Evolutionary conservation across 53 echinoderm and acorn worm genomes (phyloP).

Genomic region (Patiria pectinifera): DNA sequence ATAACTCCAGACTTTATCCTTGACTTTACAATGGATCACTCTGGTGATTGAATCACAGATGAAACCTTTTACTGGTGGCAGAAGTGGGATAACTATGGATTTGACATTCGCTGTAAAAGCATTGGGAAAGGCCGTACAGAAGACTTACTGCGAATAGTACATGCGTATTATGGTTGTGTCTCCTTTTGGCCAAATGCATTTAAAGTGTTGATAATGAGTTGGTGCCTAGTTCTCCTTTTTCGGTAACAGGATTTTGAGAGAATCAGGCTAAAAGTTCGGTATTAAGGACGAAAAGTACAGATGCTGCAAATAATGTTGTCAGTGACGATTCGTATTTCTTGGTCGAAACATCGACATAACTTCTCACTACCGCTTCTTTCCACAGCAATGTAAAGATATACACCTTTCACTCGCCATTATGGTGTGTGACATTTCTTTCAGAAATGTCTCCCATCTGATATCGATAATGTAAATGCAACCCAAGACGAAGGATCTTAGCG

Average conservation of each 20-base stretch:
- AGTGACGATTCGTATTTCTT: too few species aligned
- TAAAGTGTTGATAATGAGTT: background rate
- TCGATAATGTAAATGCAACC: conserved; percentile 18
- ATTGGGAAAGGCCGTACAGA: background rate
- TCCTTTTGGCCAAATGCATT: background rate
- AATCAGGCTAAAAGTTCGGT: background rate
- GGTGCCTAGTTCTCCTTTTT: background rate
- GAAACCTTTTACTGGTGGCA: background rate
- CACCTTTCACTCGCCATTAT: too few species aligned
- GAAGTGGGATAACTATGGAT: conserved; percentile 5
- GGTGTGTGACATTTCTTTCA: too few species aligned
- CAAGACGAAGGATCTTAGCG: background rate
- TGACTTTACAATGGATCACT: background rate
- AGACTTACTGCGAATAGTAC: background rate
- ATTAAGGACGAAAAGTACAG: too few species aligned
- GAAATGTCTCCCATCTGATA: background rate
- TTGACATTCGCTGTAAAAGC: background rate
- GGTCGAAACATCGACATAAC: too few species aligned
- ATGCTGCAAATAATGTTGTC: too few species aligned
- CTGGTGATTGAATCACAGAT: background rate
- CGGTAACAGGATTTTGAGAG: background rate
- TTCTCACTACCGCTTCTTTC: too few species aligned
- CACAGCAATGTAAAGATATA: too few species aligned
- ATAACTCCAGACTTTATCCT: background rate
- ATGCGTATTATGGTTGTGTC: background rate